Base-by-base conservation (phyloP, 1,140 invertebrate genomes). In the Hycleus cichorii region DNA sequence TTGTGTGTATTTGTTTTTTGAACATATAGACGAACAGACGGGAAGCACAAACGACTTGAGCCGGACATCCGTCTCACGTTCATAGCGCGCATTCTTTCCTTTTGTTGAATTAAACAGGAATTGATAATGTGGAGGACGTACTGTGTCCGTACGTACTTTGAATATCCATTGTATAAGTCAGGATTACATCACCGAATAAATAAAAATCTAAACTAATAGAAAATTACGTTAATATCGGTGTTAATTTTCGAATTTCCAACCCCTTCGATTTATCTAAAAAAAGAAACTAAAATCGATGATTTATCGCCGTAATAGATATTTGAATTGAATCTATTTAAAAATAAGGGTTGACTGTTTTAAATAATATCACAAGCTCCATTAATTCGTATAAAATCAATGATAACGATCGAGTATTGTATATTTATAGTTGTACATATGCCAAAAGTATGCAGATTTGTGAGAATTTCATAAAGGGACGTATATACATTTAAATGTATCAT, bases 361-460 rank as follows among this genome's bases (percentile, higher is more conserved):
- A 68, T 67, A 68, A 71, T 64, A 70, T 70, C 67, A 70, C 63
- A 69, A 60, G 68, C 66, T 64, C 69, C 69, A 71, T 71, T 71
- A 69, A 71, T 68, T 70, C 69, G 57, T 55, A 67, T 64, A 64
- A 65, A 59, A 58, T 59, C 60, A 49, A 45, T 45, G 61, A 65
- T 65, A 66, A 64, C 51, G 47, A 66, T 66, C 64, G 46, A 11
- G 9, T n/a, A 10, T 42, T 42, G 32, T 32, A 32, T 32, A 32
- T 18, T 18, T 18, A 18, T 18, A 18, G 18, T 18, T 7, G 32
- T 32, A 7, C 32, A 32, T 32, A 49, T 60, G 51, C 57, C 48
- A 49, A 50, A 60, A 63, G 50, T 59, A 66, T 63, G 57, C 59
- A 66, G 57, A 64, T 66, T 58, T 56, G 58, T 39, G 44, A 63